Base-by-base conservation (phyloP, 92 coral and sea anemone genomes). In the Epizoanthus fatuus region DNA sequence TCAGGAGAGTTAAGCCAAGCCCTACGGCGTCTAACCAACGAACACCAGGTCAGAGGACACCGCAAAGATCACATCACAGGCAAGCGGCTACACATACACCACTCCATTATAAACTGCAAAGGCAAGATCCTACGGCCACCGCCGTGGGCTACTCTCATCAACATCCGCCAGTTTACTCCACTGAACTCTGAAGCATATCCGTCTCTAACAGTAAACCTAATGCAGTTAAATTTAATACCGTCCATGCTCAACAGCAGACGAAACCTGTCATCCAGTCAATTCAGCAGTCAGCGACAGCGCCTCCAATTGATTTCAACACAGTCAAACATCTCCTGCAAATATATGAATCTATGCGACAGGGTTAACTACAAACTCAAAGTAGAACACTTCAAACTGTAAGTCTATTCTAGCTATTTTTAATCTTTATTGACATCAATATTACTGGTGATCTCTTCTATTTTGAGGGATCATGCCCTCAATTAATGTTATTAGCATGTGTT, bases 401-500 rank as follows among this genome's bases (percentile, higher is more conserved):
- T 58, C 0, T 58, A 29, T 58, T 58, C 64, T 58, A 58, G 64
- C 64, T 17, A 10, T 58, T 58, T 58, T 58, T 17, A 58, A 58
- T n/a, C 64, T 58, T 58, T n/a, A 58, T 58, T 17, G 64, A 16
- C 64, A 58, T 22, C 25, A 22, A 17, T 58, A 58, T 58, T 58
- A 2, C 64, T 58, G 14, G 64, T 58, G 64, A 58, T 58, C 64
- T 58, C 64, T 58, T 58, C 63, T 17, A 58, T 58, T 58, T 58
- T 58, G 64, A 58, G 64, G 60, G 25, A 52, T 25, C 63, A 11
- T 74, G 40, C 40, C 42, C 15, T 20, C 64, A 64, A 16, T 29
- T 53, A 67, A 16, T 39, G 75, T 13, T 17, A 51, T 63, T 64
- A 37, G 57, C 15, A 74, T 74, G 80, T 74, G 80, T 74, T 19